Base-by-base conservation (phyloP, 1,140 invertebrate species). In the Potamilus streckersoni region DNA sequence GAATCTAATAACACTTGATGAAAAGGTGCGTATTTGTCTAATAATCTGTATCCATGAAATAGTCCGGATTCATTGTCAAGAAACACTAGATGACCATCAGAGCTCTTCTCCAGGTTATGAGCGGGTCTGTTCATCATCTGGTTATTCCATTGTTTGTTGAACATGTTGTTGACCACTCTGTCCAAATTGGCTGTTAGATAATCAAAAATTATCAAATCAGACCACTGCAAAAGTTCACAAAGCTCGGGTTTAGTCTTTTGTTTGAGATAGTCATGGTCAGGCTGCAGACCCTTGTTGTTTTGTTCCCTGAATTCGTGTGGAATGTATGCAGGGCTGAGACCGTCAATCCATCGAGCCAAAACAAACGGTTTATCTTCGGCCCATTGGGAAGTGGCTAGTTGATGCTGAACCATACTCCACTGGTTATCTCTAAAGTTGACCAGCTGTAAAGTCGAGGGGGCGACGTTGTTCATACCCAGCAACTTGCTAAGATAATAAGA, bases 111-210 rank as follows among this genome's bases (percentile, higher is more conserved):
- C 27, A 96, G 90, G 90, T 97, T 97, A 86, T 97, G 95, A 2
- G 95, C 94, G 12, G 95, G 95, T 27, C 94, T 94, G 78, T 94
- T 93, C 95, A 97, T 96, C 87, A 96, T 96, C 80, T 94, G 93
- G 14, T 93, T 92, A 90, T 97, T 96, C 95, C 95, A 97, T 89
- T 96, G 95, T 83, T 93, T 93, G 89, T 97, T 97, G 88, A 95
- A 96, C 83, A 96, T 89, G 90, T 96, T 96, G 89, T 96, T 96
- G 17, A 96, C 95, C 80, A 96, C 93, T 65, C 95, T 92, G 90
- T 97, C 95, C 83, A 96, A 90, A 91, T 97, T 97, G 61, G 94
- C 95, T 8, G 95, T 96, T 77, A 96, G 89, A 90, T 97, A 97
- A 90, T 97, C 95, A 88, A 96, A 96, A 59, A 96, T 91, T 64